These are phyloP conservation scores for Pempheris klunzingeri DNA, from an alignment of 2,797 vertebrate genomes.

Conservation along the genomic window DNA sequence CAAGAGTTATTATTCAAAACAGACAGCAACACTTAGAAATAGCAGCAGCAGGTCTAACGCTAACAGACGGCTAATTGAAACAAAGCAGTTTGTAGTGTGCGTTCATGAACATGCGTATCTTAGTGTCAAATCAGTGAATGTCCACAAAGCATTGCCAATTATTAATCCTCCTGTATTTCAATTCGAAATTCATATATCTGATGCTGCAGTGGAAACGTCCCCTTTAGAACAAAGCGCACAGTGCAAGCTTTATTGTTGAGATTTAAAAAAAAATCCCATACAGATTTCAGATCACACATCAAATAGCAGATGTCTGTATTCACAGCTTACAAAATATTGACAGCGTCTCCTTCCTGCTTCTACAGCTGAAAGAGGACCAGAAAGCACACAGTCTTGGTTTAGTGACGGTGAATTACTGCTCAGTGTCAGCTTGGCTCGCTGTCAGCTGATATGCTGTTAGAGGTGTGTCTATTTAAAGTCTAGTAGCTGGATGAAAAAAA, in stretches of 20 bases:
- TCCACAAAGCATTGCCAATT: constrained; percentile 9
- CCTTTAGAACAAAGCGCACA: neutral
- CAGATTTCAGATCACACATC: constrained; percentile 2
- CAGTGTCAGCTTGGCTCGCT: constrained; percentile 35
- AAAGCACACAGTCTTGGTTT: constrained; percentile 11
- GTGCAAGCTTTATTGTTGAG: neutral
- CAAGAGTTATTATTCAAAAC: neutral
- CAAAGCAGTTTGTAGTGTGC: constrained; percentile 1
- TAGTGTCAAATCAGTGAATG: constrained; percentile 9
- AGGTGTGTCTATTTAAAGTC: constrained; percentile 67
- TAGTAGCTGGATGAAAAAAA: constrained; percentile 26
- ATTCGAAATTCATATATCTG: constrained; percentile 8
- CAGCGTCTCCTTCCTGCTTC: neutral
- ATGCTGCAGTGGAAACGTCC: neutral
- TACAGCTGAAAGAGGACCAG: neutral
- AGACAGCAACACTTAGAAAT: constrained; percentile 33
- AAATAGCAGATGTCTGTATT: neutral
- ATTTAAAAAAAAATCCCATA: neutral
- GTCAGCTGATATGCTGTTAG: constrained; percentile 61
- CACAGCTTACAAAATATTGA: constrained; percentile 5
- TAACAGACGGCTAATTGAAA: constrained; percentile 34
- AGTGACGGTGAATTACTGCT: constrained; percentile 34
- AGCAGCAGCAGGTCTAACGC: neutral
- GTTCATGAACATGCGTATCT: constrained; percentile 4
- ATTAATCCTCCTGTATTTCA: constrained; percentile 6